Evolutionary conservation across 1,140 invertebrate genomes (phyloP).

Genomic region (Holcopasites calliopsidis): DNA sequence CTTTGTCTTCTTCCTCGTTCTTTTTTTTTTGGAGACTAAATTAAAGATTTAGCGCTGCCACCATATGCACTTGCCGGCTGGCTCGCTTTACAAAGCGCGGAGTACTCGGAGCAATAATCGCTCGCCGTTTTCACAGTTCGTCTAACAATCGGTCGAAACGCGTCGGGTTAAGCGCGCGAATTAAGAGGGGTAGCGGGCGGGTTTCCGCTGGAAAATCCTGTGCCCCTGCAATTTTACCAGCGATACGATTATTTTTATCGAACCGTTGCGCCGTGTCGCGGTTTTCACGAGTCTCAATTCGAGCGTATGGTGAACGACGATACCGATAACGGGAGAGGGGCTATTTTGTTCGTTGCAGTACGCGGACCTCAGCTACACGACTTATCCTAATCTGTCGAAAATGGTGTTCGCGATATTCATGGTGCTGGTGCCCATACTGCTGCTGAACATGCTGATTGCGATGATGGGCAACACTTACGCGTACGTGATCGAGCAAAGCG

Average conservation of each 20-base stretch:
- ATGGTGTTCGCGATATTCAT: slow-evolving; percentile 98
- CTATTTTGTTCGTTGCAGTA: slow-evolving; percentile 86
- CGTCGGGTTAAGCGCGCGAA: slow-evolving; percentile 44
- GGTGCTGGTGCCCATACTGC: slow-evolving; percentile 97
- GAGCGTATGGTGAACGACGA: neutral
- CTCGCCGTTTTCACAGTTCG: slow-evolving; percentile 46
- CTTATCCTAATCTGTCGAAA: slow-evolving; percentile 95
- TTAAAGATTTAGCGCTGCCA: slow-evolving; percentile 47
- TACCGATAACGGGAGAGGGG: neutral
- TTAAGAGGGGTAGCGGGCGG: neutral
- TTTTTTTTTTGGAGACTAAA: neutral
- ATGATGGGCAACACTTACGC: slow-evolving; percentile 99
- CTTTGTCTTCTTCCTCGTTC: neutral
- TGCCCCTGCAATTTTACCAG: neutral
- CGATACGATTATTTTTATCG: slow-evolving; percentile 14
- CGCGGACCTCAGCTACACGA: slow-evolving; percentile 91
- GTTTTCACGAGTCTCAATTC: neutral
- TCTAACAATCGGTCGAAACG: slow-evolving; percentile 35
- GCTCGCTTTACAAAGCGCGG: slow-evolving; percentile 54
- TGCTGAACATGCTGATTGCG: slow-evolving; percentile 98
- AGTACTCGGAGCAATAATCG: slow-evolving; percentile 58
- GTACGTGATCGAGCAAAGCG: slow-evolving; percentile 97
- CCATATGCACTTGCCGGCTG: no score
- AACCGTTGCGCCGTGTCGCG: neutral
- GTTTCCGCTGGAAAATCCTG: slow-evolving; percentile 45